A percentile compares a stretch with the other conserved stretches of the same genome.
Conservation (phyloP, 2,113 vertebrate species). For the Pituophis catenifer region DNA sequence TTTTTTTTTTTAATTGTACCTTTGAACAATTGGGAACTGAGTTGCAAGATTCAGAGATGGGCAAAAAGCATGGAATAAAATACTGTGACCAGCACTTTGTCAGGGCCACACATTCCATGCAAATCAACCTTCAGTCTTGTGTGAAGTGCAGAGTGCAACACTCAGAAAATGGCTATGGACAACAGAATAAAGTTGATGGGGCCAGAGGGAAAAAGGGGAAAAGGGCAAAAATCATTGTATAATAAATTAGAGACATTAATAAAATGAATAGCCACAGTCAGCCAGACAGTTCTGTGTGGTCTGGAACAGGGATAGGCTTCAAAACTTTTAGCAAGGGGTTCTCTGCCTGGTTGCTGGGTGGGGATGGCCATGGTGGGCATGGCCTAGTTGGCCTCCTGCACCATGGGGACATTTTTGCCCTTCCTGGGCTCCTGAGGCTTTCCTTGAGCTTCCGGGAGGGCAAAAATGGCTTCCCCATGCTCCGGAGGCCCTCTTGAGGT, state of each 20-base stretch:
- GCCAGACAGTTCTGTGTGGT: background rate
- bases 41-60: background rate
- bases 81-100: background rate
- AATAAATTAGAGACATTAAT: background rate
- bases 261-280: background rate
- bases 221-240: background rate
- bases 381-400: no score
- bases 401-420: no score
- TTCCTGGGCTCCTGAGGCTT: no score
- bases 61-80: background rate
- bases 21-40: background rate
- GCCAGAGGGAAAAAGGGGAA: background rate
- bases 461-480: no score
- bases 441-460: no score
- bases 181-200: background rate
- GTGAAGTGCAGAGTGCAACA: background rate
- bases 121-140: background rate
- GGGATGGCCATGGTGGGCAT: no score
- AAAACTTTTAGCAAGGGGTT: no score
- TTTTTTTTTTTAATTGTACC: background rate
- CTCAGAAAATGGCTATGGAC: background rate
- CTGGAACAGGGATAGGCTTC: background rate
- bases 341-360: no score
- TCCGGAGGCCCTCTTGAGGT: no score
- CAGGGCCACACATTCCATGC: background rate